These are phyloP conservation scores for Apostichopus leukothele DNA, from an alignment of 53 echinoderm and acorn worm genomes.

Conservation along the genomic window DNA sequence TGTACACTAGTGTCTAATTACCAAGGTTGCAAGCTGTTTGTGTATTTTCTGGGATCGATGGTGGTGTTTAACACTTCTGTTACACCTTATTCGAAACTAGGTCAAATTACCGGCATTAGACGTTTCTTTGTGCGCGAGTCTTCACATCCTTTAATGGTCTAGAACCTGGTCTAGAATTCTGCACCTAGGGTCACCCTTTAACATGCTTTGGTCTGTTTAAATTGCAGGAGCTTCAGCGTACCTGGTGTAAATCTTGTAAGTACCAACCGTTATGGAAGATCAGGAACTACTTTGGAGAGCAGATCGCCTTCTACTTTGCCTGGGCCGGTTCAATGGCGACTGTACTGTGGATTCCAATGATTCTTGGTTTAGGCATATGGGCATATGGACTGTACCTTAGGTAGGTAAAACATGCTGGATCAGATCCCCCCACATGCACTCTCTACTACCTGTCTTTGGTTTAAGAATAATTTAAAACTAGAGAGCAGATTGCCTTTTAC, in stretches of 20 bases:
- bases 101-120: too few relatives aligned
- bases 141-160: too few relatives aligned
- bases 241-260: slow-evolving; percentile 74
- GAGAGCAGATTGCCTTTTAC: not conserved
- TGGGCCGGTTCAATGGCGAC: slow-evolving; percentile 91
- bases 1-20: too few relatives aligned
- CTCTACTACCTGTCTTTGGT: too few relatives aligned
- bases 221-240: slow-evolving; percentile 75
- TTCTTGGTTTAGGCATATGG: slow-evolving; percentile 87
- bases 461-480: not conserved
- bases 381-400: slow-evolving; percentile 83
- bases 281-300: slow-evolving; percentile 96
- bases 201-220: not conserved
- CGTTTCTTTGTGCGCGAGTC: too few relatives aligned
- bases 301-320: slow-evolving; percentile 97
- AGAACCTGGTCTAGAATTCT: too few relatives aligned
- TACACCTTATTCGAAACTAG: too few relatives aligned
- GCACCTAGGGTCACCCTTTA: too few relatives aligned
- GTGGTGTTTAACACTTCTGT: too few relatives aligned
- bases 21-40: too few relatives aligned
- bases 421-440: too few relatives aligned
- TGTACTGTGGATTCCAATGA: slow-evolving; percentile 82
- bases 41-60: too few relatives aligned
- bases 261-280: slow-evolving; percentile 98
- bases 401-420: slow-evolving; percentile 25